Evolutionary conservation across 1,140 invertebrate species (phyloP), one percentile per base, ranked within the genome.

Genomic region (Megathymus violae): DNA sequence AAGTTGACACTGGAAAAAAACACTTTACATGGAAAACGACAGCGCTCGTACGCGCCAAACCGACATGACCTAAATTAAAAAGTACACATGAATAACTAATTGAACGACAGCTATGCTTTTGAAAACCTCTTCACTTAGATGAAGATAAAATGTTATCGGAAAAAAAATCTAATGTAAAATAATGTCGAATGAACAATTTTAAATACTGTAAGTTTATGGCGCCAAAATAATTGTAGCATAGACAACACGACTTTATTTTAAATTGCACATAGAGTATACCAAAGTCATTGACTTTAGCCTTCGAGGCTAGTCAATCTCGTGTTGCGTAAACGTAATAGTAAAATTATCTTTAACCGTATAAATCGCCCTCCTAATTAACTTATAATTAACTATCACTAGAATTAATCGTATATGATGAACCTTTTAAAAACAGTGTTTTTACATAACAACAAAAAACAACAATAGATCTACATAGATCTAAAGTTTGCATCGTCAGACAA

Each of bases 221-320:
- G 25, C 31, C 31, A 36, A 36, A 36, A 17, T 19, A 10, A 11
- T 46, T 5, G 41, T 47, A 31, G 16, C 31, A 59, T 46, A 58
- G 54, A 59, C 41, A 59, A 17, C 27, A 38, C 48, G 67, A 65
- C 67, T 71, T 64, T 58, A 71, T 48, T 67, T 74, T 71, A 70
- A 74, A 70, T 70, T 70, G 63, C 67, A 22, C 50, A 46, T 58
- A 56, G 27, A 40, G 27, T 22, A 17, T 46, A 34, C 47, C 27
- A 50, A 5, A 72, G 66, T 72, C 69, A 72, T 60, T 72, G 69
- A 72, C 67, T 63, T 41, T 22, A 10, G 40, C 17, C 25, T 50
- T 50, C 46, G 22, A 47, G 17, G 50, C 19, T 46, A 50, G 31
- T 50, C 25, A 50, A 50, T 50, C 25, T 34, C 13, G 48, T 36